Conservation (phyloP, 2,888 invertebrate genomes). For the Escarpia spicata region DNA sequence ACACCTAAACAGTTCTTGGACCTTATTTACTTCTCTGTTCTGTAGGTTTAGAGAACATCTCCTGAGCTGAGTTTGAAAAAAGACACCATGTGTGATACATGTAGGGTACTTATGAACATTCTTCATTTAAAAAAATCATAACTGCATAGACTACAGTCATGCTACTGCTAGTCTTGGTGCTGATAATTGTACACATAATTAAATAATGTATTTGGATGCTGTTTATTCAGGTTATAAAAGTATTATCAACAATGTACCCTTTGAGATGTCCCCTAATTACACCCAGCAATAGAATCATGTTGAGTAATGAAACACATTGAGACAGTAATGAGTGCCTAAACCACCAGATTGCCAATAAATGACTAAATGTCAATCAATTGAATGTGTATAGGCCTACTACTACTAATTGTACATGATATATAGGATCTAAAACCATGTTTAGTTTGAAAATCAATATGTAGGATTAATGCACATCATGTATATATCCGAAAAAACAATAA, state of each 20-base stretch:
- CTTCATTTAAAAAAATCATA: too few species aligned
- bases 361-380: not conserved
- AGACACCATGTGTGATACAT: too few species aligned
- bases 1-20: not conserved
- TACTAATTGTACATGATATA: too few species aligned
- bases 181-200: not conserved
- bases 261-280: not conserved
- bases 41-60: not conserved
- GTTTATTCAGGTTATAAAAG: not conserved
- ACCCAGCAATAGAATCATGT: not conserved
- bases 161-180: not conserved
- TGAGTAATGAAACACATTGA: not conserved
- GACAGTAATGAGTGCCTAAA: not conserved
- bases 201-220: not conserved
- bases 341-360: not conserved
- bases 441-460: too few species aligned
- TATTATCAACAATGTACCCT: not conserved
- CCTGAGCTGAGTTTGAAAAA: not conserved
- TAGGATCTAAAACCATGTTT: too few species aligned
- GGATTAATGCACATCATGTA: too few species aligned
- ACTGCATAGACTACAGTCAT: too few species aligned
- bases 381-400: not conserved
- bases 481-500: too few species aligned
- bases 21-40: not conserved
- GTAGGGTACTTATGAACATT: too few species aligned